Evolutionary conservation across 53 echinoderm and acorn worm genomes (phyloP).

Genomic region (Arbacia lixula): DNA sequence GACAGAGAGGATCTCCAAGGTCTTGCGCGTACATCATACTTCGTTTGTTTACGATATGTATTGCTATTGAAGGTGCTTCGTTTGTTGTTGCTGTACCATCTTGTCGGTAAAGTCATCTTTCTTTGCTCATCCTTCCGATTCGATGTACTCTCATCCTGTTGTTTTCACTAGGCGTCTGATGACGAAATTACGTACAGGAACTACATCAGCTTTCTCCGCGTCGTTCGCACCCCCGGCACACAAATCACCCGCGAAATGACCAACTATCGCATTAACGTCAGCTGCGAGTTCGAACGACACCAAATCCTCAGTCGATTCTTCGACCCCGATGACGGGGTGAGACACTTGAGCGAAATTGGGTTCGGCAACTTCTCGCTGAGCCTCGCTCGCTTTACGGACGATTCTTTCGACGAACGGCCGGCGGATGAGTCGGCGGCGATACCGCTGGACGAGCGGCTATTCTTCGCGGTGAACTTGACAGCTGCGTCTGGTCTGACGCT

Average conservation of each 20-base stretch:
- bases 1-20: too few relatives aligned
- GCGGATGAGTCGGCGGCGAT: background rate
- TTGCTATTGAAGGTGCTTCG: too few relatives aligned
- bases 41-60: too few relatives aligned
- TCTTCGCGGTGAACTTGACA: background rate
- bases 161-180: too few relatives aligned
- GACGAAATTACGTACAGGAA: too few relatives aligned
- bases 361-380: background rate
- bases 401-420: background rate
- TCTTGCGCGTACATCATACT: too few relatives aligned
- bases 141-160: too few relatives aligned
- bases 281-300: background rate
- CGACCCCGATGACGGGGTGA: background rate
- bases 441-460: background rate
- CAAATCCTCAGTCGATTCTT: conserved; percentile 1
- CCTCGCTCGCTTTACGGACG: background rate
- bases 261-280: background rate
- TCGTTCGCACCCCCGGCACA: too few relatives aligned
- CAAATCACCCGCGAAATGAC: background rate
- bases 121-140: too few relatives aligned
- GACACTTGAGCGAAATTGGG: background rate
- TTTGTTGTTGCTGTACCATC: too few relatives aligned
- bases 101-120: too few relatives aligned
- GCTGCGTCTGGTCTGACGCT: background rate
- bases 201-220: too few relatives aligned